Evolutionary conservation across 2,888 invertebrate species (phyloP), one percentile per base, ranked within the genome.

Genomic region (Tiphia femorata): DNA sequence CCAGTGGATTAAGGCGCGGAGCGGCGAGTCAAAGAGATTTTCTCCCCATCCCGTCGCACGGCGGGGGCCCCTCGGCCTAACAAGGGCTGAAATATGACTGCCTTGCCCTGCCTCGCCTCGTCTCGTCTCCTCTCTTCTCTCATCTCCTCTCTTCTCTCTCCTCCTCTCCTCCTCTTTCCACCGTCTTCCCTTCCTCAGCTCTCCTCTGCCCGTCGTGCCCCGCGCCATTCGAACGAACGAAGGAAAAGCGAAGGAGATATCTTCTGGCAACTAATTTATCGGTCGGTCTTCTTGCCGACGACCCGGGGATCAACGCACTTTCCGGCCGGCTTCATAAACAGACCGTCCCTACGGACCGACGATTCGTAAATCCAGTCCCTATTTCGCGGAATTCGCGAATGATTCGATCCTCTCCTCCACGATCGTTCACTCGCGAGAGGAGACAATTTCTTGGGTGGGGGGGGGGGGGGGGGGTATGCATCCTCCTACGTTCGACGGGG

Each of bases 51-150:
- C 73, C 73, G 72, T 73, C 78, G 64, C 33, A n/a, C 78, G 72
- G 72, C 72, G 72, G 74, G 77, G 78, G 75, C 76, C 74, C 74
- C 76, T 73, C 73, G 72, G 78, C 76, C 78, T 79, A 79, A 79
- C 78, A 79, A 79, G 79, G 76, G 77, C 77, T 79, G 76, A 79
- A 79, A 79, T 79, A 79, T 79, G 78, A 79, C 79, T 78, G 79
- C 75, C 71, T 70, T 62, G 65, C 73, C 69, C 64, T 67, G 63
- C 73, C 67, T 62, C 67, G 67, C 67, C 67, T 59, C 56, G 62
- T 55, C 58, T 64, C 62, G 49, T 53, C 62, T 55, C 53, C 49
- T 49, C 53, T 57, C 53, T 3, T 8, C 29, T 43, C 19, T 38
- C 47, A n/a, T 27, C 42, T 17, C n/a, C 30, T 12, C 44, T 33